A percentile compares a stretch with the other conserved stretches of the same genome.
Conservation (phyloP, 2,797 vertebrate species). For the Myotis planiceps region DNA sequence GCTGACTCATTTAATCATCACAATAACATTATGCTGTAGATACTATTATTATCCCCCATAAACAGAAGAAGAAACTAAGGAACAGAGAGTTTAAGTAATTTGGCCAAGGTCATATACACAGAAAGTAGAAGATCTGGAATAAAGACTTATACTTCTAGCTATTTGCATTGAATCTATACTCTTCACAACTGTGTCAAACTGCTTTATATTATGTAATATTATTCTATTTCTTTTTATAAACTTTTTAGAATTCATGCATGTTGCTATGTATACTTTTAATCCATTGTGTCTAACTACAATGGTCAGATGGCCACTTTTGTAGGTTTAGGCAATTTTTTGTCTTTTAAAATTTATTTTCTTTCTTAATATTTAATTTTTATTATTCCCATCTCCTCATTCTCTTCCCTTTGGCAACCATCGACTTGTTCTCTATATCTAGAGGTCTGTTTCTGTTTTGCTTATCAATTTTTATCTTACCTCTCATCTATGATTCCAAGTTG, state of each 20-base stretch:
- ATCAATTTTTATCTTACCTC: constrained; percentile 3
- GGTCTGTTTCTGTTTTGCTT: background rate
- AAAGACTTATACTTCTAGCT: background rate
- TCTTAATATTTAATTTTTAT: background rate
- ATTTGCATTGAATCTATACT: background rate
- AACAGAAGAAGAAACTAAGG: background rate
- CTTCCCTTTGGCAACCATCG: background rate
- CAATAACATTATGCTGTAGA: background rate
- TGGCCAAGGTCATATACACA: background rate
- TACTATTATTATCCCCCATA: background rate
- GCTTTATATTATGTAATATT: background rate
- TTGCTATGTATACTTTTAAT: background rate
- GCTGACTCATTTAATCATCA: background rate
- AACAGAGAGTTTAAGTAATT: background rate
- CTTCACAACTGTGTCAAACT: background rate
- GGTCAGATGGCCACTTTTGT: background rate
- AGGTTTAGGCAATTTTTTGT: background rate
- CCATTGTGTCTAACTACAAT: background rate
- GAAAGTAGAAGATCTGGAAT: background rate
- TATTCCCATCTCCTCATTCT: background rate
- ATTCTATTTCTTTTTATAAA: background rate
- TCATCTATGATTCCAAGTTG: background rate
- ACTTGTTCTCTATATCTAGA: background rate
- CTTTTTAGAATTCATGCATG: background rate
- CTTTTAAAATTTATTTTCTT: background rate